phyloP scores from a whole-genome alignment of 2,888 invertebrate genomes.

The Tridacna gigas region DNA sequence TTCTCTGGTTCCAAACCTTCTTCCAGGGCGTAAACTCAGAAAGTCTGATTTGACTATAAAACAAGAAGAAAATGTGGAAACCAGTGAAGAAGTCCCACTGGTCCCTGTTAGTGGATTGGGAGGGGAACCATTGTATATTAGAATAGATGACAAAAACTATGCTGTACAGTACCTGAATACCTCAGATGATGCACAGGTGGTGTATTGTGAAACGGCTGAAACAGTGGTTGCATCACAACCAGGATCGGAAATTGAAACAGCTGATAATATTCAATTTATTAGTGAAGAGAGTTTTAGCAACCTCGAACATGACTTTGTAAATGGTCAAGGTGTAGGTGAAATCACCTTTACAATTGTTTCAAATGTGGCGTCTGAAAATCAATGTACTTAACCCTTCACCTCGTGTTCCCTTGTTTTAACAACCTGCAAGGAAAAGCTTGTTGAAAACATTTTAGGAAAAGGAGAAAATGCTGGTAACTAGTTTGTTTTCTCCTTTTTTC shows the following conservation, averaged over 20 bases:
- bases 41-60: too few relatives aligned
- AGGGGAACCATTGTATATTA: constrained; percentile 11
- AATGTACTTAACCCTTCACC: too few relatives aligned
- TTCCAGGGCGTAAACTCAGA: background rate
- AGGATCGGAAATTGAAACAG: background rate
- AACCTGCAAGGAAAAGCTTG: background rate
- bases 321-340: too few relatives aligned
- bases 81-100: background rate
- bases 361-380: too few relatives aligned
- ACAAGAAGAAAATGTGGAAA: background rate
- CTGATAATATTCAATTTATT: background rate
- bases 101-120: background rate
- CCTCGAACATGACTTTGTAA: too few relatives aligned
- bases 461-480: background rate
- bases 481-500: background rate
- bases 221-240: background rate
- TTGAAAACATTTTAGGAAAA: background rate
- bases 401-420: too few relatives aligned
- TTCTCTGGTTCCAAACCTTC: background rate
- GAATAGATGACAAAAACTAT: constrained; percentile 2
- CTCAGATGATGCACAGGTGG: background rate
- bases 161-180: background rate
- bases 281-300: background rate
- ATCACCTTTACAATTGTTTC: too few relatives aligned
- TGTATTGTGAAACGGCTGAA: background rate